A percentile compares a stretch with the other conserved stretches of the same genome.
phyloP scores from a whole-genome alignment of 2,888 invertebrate species.

The Diaperis boleti region DNA sequence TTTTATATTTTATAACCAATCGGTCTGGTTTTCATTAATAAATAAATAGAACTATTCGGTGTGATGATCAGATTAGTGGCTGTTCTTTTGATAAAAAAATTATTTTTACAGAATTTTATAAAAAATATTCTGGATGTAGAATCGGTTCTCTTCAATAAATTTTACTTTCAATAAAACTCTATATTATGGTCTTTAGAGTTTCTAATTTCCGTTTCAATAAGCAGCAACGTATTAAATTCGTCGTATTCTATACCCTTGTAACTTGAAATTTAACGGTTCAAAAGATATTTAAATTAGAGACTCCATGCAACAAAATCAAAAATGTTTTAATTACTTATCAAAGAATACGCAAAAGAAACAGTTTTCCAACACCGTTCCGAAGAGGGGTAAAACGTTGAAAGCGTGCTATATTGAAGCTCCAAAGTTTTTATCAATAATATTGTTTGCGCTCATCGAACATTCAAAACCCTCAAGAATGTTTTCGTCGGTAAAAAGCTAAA shows the following conservation, averaged over 20 bases:
- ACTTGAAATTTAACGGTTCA: conserved; percentile 33
- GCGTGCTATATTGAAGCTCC: neutral
- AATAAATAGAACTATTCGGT: no score
- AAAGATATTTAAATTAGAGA: conserved; percentile 33
- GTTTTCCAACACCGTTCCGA: neutral
- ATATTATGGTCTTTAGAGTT: conserved; percentile 1
- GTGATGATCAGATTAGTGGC: no score
- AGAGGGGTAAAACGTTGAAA: neutral
- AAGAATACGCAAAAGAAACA: conserved; percentile 7
- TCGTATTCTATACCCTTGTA: conserved; percentile 6
- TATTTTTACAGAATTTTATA: no score
- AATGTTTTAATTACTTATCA: conserved; percentile 25
- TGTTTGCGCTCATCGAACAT: conserved; percentile 7
- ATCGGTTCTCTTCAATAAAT: no score
- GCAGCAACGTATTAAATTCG: conserved; percentile 24
- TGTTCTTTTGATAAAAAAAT: no score
- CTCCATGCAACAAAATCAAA: conserved; percentile 14
- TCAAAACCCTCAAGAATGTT: conserved; percentile 12
- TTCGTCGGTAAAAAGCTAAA: conserved; percentile 22
- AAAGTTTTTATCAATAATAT: conserved; percentile 1
- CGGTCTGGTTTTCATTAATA: no score
- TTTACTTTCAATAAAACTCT: conserved; percentile 9
- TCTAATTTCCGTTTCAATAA: conserved; percentile 20
- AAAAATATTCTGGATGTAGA: no score
- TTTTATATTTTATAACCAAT: no score